phyloP scores from a whole-genome alignment of 2,888 invertebrate genomes.

The Cataglyphis cursor region DNA sequence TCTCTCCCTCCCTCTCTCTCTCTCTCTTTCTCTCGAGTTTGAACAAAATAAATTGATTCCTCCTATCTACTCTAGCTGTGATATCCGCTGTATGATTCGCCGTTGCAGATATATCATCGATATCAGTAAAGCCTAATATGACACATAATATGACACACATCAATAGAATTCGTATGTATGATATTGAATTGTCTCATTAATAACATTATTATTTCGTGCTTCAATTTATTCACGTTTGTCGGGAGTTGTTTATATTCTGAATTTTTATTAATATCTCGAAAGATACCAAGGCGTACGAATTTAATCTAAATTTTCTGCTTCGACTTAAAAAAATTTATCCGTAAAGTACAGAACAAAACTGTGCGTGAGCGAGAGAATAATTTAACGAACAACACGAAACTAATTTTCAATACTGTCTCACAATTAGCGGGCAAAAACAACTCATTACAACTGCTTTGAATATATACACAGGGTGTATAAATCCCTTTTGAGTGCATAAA shows the following conservation, averaged over 20 bases:
- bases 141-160: not conserved
- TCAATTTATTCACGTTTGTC: not conserved
- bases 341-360: constrained; percentile 22
- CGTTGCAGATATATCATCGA: not conserved
- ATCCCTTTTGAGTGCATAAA: not conserved
- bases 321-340: constrained; percentile 25
- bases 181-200: constrained; percentile 24
- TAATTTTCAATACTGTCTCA: constrained; percentile 29
- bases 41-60: constrained; percentile 48
- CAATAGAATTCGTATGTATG: not conserved
- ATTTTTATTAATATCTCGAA: not conserved
- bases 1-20: not conserved
- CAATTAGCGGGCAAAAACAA: not conserved
- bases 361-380: not conserved
- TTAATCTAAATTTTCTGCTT: constrained; percentile 6
- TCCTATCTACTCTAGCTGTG: not conserved
- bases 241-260: not conserved
- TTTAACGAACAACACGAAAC: not conserved
- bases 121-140: not conserved
- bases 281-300: not conserved
- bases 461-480: constrained; percentile 3
- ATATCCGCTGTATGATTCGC: constrained; percentile 20
- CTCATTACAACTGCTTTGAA: constrained; percentile 13
- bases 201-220: constrained; percentile 6
- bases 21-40: not conserved